Conservation (phyloP, 2,888 invertebrate species). For the Julus scandinavius region DNA sequence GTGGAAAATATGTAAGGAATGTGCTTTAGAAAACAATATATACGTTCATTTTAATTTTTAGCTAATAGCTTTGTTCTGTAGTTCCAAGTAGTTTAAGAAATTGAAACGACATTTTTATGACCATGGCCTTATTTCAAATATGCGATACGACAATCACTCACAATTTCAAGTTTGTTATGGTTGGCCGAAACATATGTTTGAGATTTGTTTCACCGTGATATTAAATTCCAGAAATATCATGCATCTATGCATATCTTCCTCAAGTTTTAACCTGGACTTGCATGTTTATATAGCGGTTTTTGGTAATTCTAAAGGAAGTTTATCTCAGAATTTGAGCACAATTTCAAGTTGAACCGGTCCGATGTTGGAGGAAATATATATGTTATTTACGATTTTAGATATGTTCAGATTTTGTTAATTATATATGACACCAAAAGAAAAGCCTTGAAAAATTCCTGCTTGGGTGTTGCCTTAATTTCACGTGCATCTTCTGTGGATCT, state of each 20-base stretch:
- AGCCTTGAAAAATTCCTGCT: background rate
- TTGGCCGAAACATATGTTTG: background rate
- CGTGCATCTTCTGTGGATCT: background rate
- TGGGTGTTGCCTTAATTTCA: background rate
- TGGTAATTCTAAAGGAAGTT: background rate
- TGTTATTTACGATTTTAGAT: background rate
- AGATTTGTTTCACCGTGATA: background rate
- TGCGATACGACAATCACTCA: background rate
- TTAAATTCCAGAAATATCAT: background rate
- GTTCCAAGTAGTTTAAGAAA: background rate
- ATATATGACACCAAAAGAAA: background rate
- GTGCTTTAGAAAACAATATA: background rate
- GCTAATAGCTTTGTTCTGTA: background rate
- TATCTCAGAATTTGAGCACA: background rate
- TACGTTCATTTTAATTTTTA: background rate
- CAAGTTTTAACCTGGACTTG: too few species aligned
- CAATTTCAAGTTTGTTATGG: background rate
- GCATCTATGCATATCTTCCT: background rate
- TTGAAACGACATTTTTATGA: background rate
- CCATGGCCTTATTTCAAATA: background rate
- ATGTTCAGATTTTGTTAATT: background rate
- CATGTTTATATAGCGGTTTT: background rate
- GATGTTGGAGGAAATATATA: background rate
- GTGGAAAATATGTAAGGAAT: background rate
- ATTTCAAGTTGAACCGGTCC: background rate